These are phyloP conservation scores for Nephila pilipes DNA, from an alignment of 1,140 invertebrate species.

Conservation along the genomic window DNA sequence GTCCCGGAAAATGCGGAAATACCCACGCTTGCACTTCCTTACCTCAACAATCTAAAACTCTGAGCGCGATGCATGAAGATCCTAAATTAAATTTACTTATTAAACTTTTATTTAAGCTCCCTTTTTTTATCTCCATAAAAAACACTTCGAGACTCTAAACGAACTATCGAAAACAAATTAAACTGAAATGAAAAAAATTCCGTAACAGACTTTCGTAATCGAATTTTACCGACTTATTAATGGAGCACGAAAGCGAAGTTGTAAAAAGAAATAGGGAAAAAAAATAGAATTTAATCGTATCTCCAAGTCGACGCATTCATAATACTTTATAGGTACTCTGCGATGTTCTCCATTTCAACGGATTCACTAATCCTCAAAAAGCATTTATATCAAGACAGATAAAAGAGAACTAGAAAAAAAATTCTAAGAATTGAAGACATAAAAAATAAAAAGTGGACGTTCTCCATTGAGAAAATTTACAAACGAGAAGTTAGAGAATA, in stretches of 20 bases:
- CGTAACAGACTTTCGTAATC: slow-evolving; percentile 12
- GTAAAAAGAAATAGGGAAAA: neutral
- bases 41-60: no score
- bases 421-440: neutral
- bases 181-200: neutral
- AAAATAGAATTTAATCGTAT: neutral
- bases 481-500: slow-evolving; percentile 26
- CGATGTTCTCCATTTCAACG: neutral
- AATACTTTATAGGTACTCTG: slow-evolving; percentile 40
- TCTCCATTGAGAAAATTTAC: slow-evolving; percentile 15
- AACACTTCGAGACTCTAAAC: neutral
- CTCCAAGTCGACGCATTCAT: neutral
- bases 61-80: neutral
- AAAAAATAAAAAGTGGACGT: neutral
- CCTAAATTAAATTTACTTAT: neutral
- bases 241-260: neutral
- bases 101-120: neutral
- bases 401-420: slow-evolving; percentile 9
- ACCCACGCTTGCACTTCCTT: no score
- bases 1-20: no score
- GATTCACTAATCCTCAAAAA: slow-evolving; percentile 42
- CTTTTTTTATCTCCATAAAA: neutral
- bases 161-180: slow-evolving; percentile 40
- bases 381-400: slow-evolving; percentile 43
- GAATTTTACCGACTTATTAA: slow-evolving; percentile 24